Evolutionary conservation across 2,888 invertebrate species (phyloP).

Genomic region (Lamellibrachia satsuma): DNA sequence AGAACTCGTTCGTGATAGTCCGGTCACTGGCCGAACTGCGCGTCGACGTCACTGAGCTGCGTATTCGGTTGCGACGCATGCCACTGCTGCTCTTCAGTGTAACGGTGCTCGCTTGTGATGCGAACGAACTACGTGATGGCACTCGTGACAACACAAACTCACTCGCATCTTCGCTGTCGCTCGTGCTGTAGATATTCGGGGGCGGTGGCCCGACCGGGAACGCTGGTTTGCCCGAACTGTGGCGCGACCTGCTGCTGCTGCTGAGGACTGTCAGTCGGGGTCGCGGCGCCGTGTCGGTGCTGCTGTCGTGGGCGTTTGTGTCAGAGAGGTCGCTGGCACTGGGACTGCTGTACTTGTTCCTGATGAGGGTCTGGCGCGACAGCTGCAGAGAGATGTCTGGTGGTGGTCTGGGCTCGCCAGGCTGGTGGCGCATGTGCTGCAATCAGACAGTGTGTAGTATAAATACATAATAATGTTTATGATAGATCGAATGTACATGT

Average conservation of each 20-base stretch:
- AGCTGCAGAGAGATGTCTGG: slow-evolving; percentile 34
- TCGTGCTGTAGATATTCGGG: slow-evolving; percentile 35
- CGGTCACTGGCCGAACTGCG: slow-evolving; percentile 37
- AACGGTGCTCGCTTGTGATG: slow-evolving; percentile 36
- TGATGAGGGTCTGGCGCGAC: slow-evolving; percentile 36
- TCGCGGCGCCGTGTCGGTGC: neutral
- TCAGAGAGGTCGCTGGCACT: slow-evolving; percentile 35
- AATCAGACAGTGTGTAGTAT: neutral
- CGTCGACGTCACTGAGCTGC: slow-evolving; percentile 34
- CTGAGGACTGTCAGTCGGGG: neutral
- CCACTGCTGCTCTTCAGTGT: slow-evolving; percentile 33
- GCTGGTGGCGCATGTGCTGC: neutral
- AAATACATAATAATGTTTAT: neutral
- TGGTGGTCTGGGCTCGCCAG: neutral
- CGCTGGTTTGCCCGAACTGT: neutral
- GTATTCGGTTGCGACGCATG: slow-evolving; percentile 29
- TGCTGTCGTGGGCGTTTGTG: neutral
- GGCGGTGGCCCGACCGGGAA: neutral
- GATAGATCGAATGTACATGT: too few relatives aligned
- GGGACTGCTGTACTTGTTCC: slow-evolving; percentile 40
- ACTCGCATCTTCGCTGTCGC: slow-evolving; percentile 39
- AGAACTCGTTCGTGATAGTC: slow-evolving; percentile 33
- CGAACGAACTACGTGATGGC: slow-evolving; percentile 29
- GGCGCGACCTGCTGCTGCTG: neutral
- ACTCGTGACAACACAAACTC: slow-evolving; percentile 29